Conservation (phyloP, 2,888 invertebrate genomes). For the Epinotia ramella region DNA sequence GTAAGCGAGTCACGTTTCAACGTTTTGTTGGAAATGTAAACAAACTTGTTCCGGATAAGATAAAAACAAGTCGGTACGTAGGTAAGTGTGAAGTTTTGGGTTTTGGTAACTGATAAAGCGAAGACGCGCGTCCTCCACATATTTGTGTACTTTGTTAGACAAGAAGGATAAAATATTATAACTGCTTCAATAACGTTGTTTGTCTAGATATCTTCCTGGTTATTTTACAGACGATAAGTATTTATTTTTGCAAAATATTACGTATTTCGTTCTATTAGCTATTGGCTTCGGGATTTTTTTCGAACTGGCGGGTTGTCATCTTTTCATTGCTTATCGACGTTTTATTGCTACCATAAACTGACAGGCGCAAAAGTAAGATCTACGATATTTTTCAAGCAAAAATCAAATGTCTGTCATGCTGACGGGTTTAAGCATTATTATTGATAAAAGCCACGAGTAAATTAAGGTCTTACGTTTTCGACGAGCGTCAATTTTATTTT, state of each 20-base stretch:
- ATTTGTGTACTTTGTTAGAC: constrained; percentile 28
- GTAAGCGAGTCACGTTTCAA: constrained; percentile 80
- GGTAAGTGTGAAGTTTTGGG: constrained; percentile 60
- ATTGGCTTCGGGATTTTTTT: neutral
- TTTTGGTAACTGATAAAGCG: constrained; percentile 64
- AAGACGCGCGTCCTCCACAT: constrained; percentile 45
- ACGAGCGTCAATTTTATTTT: neutral
- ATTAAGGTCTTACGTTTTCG: constrained; percentile 8
- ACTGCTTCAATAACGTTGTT: constrained; percentile 23
- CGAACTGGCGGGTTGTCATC: neutral
- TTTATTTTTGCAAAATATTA: constrained; percentile 3
- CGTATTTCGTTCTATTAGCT: neutral
- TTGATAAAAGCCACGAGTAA: neutral
- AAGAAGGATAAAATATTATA: constrained; percentile 10
- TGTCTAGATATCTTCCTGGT: constrained; percentile 7
- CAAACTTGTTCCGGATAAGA: constrained; percentile 84
- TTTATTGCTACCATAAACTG: constrained; percentile 14
- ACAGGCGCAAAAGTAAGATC: neutral
- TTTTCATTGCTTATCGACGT: constrained; percentile 3
- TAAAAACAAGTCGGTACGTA: constrained; percentile 68
- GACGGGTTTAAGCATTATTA: neutral
- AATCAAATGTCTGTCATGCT: neutral
- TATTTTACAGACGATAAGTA: neutral
- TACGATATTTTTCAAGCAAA: neutral
- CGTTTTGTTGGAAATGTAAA: constrained; percentile 82